Conservation (phyloP, 2,888 invertebrate species). For the Phrixothrix hirtus region DNA sequence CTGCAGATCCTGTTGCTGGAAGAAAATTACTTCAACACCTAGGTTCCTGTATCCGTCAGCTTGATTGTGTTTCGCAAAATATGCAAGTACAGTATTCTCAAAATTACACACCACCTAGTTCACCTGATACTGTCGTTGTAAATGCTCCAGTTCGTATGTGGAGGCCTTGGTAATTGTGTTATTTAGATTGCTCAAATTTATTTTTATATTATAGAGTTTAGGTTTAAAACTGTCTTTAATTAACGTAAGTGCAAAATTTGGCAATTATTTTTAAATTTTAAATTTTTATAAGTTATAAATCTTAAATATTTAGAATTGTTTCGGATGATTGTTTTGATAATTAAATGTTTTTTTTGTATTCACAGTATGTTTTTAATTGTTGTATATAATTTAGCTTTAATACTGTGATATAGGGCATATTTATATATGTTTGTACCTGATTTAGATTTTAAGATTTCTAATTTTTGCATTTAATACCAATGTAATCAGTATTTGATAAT, state of each 20-base stretch:
- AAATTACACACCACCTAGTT: slow-evolving; percentile 43
- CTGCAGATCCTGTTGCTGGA: slow-evolving; percentile 59
- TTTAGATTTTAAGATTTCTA: slow-evolving; percentile 32
- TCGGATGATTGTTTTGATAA: slow-evolving; percentile 1
- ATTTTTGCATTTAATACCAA: slow-evolving; percentile 8
- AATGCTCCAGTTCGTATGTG: slow-evolving; percentile 47
- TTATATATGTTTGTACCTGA: slow-evolving; percentile 40
- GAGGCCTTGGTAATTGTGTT: slow-evolving; percentile 52
- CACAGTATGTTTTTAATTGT: slow-evolving; percentile 34
- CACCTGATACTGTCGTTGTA: slow-evolving; percentile 40
- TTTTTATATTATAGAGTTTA: slow-evolving; percentile 4
- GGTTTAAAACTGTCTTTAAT: not conserved
- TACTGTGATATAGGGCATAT: slow-evolving; percentile 49
- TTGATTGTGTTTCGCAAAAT: slow-evolving; percentile 48
- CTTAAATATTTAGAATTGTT: slow-evolving; percentile 7
- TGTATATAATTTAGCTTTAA: slow-evolving; percentile 48
- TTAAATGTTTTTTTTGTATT: slow-evolving; percentile 24
- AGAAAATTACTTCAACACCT: slow-evolving; percentile 61
- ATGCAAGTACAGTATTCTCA: slow-evolving; percentile 38
- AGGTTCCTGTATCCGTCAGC: slow-evolving; percentile 56
- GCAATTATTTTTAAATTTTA: slow-evolving; percentile 4
- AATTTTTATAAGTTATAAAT: not conserved
- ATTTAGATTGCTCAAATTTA: not conserved
- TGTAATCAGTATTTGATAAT: slow-evolving; percentile 1
- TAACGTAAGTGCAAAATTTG: slow-evolving; percentile 20